Base-by-base conservation (phyloP, 30 jellyfish, hydroid and myxozoan species). In the Aurelia sp. region DNA sequence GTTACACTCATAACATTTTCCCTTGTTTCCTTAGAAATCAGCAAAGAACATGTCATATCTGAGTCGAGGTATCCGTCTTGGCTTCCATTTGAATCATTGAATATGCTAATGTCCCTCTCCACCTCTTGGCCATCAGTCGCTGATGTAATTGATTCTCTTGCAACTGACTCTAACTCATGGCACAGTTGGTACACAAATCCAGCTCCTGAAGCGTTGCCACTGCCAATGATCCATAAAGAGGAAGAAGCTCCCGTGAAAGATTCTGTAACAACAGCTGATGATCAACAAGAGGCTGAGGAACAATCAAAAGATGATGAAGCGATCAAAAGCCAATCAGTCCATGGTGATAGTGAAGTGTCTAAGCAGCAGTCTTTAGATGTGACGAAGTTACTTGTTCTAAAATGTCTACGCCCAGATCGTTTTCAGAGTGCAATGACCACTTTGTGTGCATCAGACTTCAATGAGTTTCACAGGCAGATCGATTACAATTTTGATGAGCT, bases 381-480 rank as follows among this genome's bases (percentile, higher is more conserved):
- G 67, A 44, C 58, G 5, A 71, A 59, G 48, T 75, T 91, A 19
- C 72, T 91, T 23, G 35, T 65, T 19, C 65, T 70, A 22, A 91
- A 73, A 78, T 72, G 79, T 37, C 77, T 91, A 61, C 97, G 97
- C 27, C 96, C 97, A 3, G 97, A 91, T 81, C 82, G 92, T 4
- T 65, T 91, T 41, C 71, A 71, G 20, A 35, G 22, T n/a, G 93
- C 97, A 3, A 21, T 91, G 65, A 33, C 62, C 47, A 50, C 52
- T 40, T 31, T 53, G 62, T 73, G 88, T 13, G 16, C 73, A 41
- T 70, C 82, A 19, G 72, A 58, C 31, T 16, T 77, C 40, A 64
- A 60, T 19, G 81, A 68, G 18, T 22, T 50, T 30, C 89, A 30
- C 5, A 59, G 37, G 21, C 27, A 35, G 58, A 9, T n/a, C 22